Conservation (phyloP, 1,140 invertebrate genomes). For the Tribolium madens region DNA sequence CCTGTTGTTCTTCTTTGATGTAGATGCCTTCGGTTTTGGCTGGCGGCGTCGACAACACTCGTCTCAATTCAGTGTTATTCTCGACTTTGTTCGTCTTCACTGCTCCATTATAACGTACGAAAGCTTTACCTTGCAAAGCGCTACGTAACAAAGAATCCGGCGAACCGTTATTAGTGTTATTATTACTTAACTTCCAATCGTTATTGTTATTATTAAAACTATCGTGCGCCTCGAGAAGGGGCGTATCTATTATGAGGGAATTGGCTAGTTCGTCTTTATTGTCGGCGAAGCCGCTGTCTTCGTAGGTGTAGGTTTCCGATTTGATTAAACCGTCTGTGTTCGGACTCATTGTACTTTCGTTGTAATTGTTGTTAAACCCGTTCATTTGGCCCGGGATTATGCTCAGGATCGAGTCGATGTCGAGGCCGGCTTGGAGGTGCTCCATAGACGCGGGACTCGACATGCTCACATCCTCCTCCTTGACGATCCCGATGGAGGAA, state of each 20-base stretch:
- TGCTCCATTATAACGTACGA: constrained; percentile 70
- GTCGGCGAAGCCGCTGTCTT: constrained; percentile 78
- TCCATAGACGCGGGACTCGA: constrained; percentile 71
- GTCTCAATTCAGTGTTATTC: constrained; percentile 66
- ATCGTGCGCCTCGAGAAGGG: constrained; percentile 68
- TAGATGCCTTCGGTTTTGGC: constrained; percentile 67
- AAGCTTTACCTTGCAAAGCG: constrained; percentile 81
- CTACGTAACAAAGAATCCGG: constrained; percentile 82
- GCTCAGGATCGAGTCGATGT: constrained; percentile 76
- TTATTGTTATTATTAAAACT: constrained; percentile 78
- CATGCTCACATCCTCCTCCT: constrained; percentile 71
- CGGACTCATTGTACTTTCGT: constrained; percentile 59
- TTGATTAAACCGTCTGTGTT: constrained; percentile 69
- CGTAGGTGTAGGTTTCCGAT: constrained; percentile 75
- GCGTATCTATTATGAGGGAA: constrained; percentile 66
- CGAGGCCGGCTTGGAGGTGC: constrained; percentile 70
- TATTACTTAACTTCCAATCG: constrained; percentile 75
- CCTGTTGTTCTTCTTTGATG: constrained; percentile 63
- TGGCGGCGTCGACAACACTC: constrained; percentile 67
- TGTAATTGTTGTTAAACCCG: constrained; percentile 70
- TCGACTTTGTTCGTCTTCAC: constrained; percentile 62
- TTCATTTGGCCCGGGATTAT: constrained; percentile 69
- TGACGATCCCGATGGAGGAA: constrained; percentile 63
- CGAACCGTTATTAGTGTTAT: constrained; percentile 64
- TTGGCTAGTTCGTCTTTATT: constrained; percentile 72